A percentile compares a stretch with the other conserved stretches of the same genome.
phyloP scores from a whole-genome alignment of 2,113 vertebrate species.

The Clarias gariepinus region DNA sequence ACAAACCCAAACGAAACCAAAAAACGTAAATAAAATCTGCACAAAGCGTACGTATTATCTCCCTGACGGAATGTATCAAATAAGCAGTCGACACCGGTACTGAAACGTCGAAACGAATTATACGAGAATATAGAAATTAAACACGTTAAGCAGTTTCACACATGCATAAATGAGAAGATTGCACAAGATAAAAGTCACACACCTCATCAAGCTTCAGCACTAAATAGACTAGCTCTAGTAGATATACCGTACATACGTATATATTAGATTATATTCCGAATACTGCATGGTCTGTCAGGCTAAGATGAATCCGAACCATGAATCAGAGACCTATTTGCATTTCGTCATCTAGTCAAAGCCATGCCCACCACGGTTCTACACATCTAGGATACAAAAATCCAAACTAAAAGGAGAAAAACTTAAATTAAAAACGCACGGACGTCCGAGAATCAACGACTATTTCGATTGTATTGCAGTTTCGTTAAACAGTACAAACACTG shows the following conservation, averaged over 20 bases:
- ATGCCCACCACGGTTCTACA: conserved; percentile 88
- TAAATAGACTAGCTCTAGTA: conserved; percentile 93
- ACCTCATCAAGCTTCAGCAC: conserved; percentile 98
- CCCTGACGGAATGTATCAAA: conserved; percentile 99
- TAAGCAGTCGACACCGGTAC: conserved; percentile 91
- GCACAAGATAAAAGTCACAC: conserved; percentile 92
- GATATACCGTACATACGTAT: conserved; percentile 71
- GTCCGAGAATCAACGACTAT: conserved; percentile 74
- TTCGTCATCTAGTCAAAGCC: conserved; percentile 87
- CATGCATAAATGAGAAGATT: conserved; percentile 99
- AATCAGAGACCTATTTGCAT: conserved; percentile 81
- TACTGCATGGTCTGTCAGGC: conserved; percentile 98
- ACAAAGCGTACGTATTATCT: conserved; percentile 74
- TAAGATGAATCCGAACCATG: conserved; percentile 86
- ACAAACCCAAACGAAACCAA: conserved; percentile 48
- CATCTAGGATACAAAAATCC: conserved; percentile 71
- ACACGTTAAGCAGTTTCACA: conserved; percentile 86
- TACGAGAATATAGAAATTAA: conserved; percentile 82
- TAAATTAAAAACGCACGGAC: conserved; percentile 74
- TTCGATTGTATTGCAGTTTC: conserved; percentile 94
- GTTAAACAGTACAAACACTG: conserved; percentile 88
- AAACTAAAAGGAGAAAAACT: conserved; percentile 69
- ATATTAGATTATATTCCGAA: conserved; percentile 79
- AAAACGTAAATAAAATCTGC: conserved; percentile 63
- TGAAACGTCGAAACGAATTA: conserved; percentile 84